Percentiles rank a stretch among this genome's conserved stretches.
phyloP scores from a whole-genome alignment of 2,888 invertebrate species.

The Agapetus fuscipes region DNA sequence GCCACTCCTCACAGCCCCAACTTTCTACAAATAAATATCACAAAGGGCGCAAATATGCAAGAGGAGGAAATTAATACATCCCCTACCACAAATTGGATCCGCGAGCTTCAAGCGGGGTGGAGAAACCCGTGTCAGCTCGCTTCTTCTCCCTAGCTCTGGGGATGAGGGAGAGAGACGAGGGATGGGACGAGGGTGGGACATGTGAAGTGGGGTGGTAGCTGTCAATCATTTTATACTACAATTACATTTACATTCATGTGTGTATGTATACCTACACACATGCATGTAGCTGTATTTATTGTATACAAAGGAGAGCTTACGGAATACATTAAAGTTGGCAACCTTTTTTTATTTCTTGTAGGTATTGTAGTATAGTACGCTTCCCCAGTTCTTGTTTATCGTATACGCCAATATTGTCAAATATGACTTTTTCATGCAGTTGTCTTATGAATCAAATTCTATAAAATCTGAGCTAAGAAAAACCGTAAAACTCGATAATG shows the following conservation, averaged over 20 bases:
- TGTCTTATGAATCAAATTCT: too few relatives aligned
- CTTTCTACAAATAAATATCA: neutral
- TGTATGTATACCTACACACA: too few relatives aligned
- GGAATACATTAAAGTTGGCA: neutral
- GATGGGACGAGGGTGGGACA: slow-evolving; percentile 2
- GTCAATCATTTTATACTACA: slow-evolving; percentile 18
- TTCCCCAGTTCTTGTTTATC: too few relatives aligned
- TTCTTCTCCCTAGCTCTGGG: slow-evolving; percentile 4
- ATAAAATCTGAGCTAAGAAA: too few relatives aligned
- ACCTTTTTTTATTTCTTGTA: neutral
- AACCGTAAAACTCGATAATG: too few relatives aligned
- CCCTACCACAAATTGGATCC: slow-evolving; percentile 22
- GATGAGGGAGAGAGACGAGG: too few relatives aligned
- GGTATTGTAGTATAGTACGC: neutral
- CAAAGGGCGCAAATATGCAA: slow-evolving; percentile 7
- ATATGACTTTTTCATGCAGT: too few relatives aligned
- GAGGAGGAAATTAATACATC: slow-evolving; percentile 21
- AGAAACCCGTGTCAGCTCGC: neutral
- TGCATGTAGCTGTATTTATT: too few relatives aligned
- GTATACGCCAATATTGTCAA: too few relatives aligned
- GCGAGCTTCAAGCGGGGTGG: slow-evolving; percentile 4
- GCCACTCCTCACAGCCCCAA: neutral
- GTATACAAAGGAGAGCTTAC: too few relatives aligned
- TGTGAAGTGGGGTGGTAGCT: slow-evolving; percentile 18
- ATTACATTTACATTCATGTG: slow-evolving; percentile 12